These are phyloP conservation scores for Engystomops pustulosus DNA, from an alignment of 2,113 vertebrate species.

Conservation along the genomic window DNA sequence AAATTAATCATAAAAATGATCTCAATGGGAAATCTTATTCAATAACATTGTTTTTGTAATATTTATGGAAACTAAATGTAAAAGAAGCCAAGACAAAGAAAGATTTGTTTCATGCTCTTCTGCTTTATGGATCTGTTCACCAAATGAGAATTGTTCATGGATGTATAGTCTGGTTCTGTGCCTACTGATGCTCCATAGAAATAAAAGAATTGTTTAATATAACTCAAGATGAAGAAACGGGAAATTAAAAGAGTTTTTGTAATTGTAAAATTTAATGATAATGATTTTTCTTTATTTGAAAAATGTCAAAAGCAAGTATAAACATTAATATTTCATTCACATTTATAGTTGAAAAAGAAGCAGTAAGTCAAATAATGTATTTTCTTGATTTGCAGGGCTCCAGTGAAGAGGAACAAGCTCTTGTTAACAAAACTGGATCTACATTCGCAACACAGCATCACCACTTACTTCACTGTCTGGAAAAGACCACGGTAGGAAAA, in stretches of 20 bases:
- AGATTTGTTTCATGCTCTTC: conserved; percentile 4
- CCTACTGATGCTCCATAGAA: neutral
- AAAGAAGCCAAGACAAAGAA: neutral
- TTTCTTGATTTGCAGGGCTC: conserved; percentile 78
- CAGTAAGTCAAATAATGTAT: conserved; percentile 58
- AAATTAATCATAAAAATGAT: neutral
- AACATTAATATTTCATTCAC: neutral
- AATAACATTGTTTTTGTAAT: neutral
- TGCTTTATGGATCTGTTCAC: neutral
- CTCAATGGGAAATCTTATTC: neutral
- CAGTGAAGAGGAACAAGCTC: conserved; percentile 85
- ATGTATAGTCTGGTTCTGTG: neutral
- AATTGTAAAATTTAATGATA: neutral
- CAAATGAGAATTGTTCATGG: neutral
- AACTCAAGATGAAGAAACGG: neutral
- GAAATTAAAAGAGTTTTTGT: neutral
- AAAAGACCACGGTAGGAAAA: conserved; percentile 94
- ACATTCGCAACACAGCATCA: conserved; percentile 90
- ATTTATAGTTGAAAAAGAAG: neutral
- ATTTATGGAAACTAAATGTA: conserved; percentile 7
- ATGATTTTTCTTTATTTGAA: neutral
- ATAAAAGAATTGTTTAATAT: conserved; percentile 25
- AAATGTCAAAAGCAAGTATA: neutral
- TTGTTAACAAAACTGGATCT: conserved; percentile 85
- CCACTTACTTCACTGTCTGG: conserved; percentile 95